phyloP scores from a whole-genome alignment of 2,888 invertebrate genomes.

The Lypha dubia region DNA sequence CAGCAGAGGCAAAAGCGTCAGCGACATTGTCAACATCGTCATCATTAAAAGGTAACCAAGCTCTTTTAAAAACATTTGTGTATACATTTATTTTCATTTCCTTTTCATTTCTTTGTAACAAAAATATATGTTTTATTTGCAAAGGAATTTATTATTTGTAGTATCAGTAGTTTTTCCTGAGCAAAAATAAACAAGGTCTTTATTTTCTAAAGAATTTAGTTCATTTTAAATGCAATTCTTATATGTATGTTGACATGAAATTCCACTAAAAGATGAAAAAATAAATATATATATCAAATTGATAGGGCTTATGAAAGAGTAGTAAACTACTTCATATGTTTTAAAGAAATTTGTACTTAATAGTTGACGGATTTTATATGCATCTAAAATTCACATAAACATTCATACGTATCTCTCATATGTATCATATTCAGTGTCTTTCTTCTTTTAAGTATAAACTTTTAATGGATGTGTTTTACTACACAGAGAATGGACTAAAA shows the following conservation, averaged over 20 bases:
- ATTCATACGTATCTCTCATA: neutral
- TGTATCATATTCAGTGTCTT: neutral
- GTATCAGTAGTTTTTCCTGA: neutral
- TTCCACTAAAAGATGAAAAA: conserved; percentile 20
- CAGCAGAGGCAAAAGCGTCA: conserved; percentile 11
- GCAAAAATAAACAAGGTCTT: conserved; percentile 51
- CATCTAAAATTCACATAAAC: neutral
- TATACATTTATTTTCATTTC: conserved; percentile 6
- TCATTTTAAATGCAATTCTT: conserved; percentile 56
- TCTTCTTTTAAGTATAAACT: conserved; percentile 9
- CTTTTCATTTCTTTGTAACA: neutral
- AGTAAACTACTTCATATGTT: no score
- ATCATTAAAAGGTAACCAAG: conserved; percentile 60
- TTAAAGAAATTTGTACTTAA: neutral
- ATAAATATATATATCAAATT: no score
- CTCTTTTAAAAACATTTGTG: conserved; percentile 47
- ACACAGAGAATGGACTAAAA: neutral
- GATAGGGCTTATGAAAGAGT: neutral
- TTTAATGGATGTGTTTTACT: conserved; percentile 30
- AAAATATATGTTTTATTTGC: conserved; percentile 35
- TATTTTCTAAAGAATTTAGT: conserved; percentile 61
- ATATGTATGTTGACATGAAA: conserved; percentile 53
- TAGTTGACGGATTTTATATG: conserved; percentile 1
- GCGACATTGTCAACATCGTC: conserved; percentile 9
- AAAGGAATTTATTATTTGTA: conserved; percentile 57